Base-by-base conservation (phyloP, 2,797 vertebrate genomes). In the Chaunax sp. region DNA sequence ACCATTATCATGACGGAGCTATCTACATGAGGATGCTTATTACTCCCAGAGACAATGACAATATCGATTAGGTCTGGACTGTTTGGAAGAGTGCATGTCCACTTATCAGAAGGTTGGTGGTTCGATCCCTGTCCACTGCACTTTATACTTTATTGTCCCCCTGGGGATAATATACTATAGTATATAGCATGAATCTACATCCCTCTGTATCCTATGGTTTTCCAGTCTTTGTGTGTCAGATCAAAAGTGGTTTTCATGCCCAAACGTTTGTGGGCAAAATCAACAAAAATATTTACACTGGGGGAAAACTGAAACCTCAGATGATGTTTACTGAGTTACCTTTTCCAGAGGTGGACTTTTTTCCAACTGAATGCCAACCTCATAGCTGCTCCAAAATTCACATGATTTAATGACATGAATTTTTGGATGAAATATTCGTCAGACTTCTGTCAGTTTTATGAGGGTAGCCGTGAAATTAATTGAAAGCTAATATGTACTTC, bases 401-500 rank as follows among this genome's bases (percentile, higher is more conserved):
- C 6, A n/a, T 12, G 33, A 30, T 56, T 38, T 38, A 30, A 37
- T 23, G 25, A 33, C 37, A n/a, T 35, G 0, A 25, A 47, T 16
- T 20, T 45, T 37, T 57, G 14, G 12, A 50, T 41, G 1, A 53
- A 63, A 49, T 30, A 8, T 23, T 60, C 13, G 7, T 33, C 43
- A 23, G 44, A 51, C 11, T 14, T 57, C 14, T 33, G 12, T 18
- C 13, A 57, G 10, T 46, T 38, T 54, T 14, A 59, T 1, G 6
- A 35, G 5, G 26, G 26, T 3, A 6, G 33, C 4, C 16, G 5
- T 40, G 14, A n/a, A 60, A 69, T 63, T 1, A 23, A 37, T 8
- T 51, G 15, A 45, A 73, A 62, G 20, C n/a, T 47, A 14, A 58
- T 56, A 23, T 65, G 15, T 63, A 40, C 13, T 64, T 82, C 69